Percentiles rank a stretch among this genome's conserved stretches.
Evolutionary conservation across 2,113 vertebrate species (phyloP).

Genomic region (Sorex fumeus): DNA sequence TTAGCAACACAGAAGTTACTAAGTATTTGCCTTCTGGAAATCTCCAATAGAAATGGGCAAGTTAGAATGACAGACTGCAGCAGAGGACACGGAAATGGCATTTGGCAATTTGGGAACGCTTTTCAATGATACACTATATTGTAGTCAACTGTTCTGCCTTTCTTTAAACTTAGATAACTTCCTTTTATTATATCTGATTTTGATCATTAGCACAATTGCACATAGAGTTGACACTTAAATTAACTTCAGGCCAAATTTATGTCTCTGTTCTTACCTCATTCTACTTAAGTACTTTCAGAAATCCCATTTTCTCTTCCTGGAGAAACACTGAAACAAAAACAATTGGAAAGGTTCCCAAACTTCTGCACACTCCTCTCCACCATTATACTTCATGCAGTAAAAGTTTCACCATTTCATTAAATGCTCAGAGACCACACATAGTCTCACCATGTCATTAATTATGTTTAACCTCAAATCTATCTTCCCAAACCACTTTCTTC

Average conservation of each 20-base stretch:
- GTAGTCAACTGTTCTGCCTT: constrained; percentile 39
- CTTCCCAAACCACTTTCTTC: background rate
- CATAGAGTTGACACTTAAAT: constrained; percentile 69
- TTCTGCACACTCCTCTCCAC: background rate
- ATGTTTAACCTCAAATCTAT: background rate
- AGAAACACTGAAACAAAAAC: constrained; percentile 35
- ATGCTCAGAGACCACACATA: background rate
- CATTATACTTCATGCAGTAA: background rate
- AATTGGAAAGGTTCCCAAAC: background rate
- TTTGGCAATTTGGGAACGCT: constrained; percentile 35
- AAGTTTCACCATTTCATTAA: background rate
- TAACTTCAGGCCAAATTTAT: constrained; percentile 64
- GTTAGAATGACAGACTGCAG: constrained; percentile 67
- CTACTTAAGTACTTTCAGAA: constrained; percentile 58
- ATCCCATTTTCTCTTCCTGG: background rate
- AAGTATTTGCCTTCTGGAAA: constrained; percentile 68
- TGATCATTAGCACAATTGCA: constrained; percentile 65
- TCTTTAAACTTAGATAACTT: constrained; percentile 31
- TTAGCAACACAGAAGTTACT: constrained; percentile 30
- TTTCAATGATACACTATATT: constrained; percentile 19
- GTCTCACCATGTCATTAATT: background rate
- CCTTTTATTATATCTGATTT: constrained; percentile 76
- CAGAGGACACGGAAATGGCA: background rate
- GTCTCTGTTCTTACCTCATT: constrained; percentile 46
- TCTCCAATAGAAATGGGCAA: constrained; percentile 41